These are phyloP conservation scores for Nesoenas mayeri DNA, from an alignment of 2,113 vertebrate species.

Conservation along the genomic window DNA sequence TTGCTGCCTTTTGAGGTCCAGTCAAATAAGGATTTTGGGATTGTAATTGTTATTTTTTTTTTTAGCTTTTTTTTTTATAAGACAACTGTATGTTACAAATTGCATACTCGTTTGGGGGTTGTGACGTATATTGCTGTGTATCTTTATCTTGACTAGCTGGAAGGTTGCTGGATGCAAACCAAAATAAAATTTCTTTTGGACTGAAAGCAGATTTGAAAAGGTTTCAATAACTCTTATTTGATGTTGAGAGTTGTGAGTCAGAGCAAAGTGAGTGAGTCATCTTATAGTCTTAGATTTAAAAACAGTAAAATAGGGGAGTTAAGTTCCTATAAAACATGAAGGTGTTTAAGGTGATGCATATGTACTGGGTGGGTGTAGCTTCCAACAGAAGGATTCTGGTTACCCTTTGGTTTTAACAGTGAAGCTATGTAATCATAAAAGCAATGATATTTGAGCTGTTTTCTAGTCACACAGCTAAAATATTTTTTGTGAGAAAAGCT, in stretches of 20 bases:
- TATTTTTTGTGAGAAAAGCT: not conserved
- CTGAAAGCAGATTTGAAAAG: not conserved
- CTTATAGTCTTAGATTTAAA: not conserved
- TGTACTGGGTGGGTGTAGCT: not conserved
- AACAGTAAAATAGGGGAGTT: not conserved
- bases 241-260: slow-evolving; percentile 36
- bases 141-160: not conserved
- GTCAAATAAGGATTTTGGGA: not conserved
- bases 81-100: not conserved
- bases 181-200: slow-evolving; percentile 18
- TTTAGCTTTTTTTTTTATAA: not conserved
- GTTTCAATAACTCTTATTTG: not conserved
- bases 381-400: not conserved
- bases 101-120: not conserved
- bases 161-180: not conserved
- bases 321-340: not conserved
- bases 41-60: not conserved
- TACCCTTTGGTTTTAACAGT: not conserved
- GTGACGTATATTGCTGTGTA: not conserved
- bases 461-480: not conserved
- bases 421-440: not conserved
- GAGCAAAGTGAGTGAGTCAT: not conserved
- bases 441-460: not conserved
- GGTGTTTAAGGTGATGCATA: not conserved
- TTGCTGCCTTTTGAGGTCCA: not conserved